Evolutionary conservation across 2,113 vertebrate genomes (phyloP).

Genomic region (Cyanistes caeruleus): DNA sequence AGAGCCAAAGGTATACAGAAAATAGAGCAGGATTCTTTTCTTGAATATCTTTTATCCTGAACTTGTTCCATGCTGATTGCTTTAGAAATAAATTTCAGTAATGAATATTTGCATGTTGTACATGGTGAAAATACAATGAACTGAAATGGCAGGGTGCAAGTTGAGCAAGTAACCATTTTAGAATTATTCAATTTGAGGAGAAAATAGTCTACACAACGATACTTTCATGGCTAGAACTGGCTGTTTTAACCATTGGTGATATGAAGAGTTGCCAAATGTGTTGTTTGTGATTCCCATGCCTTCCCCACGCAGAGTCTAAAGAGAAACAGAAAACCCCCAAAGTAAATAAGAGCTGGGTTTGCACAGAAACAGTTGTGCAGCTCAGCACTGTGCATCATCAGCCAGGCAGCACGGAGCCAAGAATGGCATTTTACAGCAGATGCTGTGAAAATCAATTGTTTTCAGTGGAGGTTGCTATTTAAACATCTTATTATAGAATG

Average conservation of each 20-base stretch:
- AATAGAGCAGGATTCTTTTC: neutral
- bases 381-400: conserved; percentile 17
- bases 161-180: neutral
- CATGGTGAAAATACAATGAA: neutral
- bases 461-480: neutral
- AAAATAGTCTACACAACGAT: neutral
- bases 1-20: neutral
- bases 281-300: conserved; percentile 35
- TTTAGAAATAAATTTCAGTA: neutral
- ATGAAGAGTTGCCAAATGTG: neutral
- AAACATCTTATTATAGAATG: neutral
- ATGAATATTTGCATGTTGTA: neutral
- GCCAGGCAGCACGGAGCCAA: neutral
- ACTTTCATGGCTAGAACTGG: neutral
- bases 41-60: neutral
- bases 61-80: neutral
- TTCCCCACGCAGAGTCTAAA: neutral
- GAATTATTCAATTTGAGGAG: neutral
- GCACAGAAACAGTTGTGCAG: conserved; percentile 1
- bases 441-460: neutral
- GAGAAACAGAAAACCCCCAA: conserved; percentile 26
- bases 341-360: conserved; percentile 12
- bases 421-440: conserved; percentile 30
- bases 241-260: neutral
- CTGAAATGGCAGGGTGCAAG: neutral